A percentile compares a stretch with the other conserved stretches of the same genome.
Evolutionary conservation across 1,140 invertebrate species (phyloP).

Genomic region (Akabosia matsudoensis): DNA sequence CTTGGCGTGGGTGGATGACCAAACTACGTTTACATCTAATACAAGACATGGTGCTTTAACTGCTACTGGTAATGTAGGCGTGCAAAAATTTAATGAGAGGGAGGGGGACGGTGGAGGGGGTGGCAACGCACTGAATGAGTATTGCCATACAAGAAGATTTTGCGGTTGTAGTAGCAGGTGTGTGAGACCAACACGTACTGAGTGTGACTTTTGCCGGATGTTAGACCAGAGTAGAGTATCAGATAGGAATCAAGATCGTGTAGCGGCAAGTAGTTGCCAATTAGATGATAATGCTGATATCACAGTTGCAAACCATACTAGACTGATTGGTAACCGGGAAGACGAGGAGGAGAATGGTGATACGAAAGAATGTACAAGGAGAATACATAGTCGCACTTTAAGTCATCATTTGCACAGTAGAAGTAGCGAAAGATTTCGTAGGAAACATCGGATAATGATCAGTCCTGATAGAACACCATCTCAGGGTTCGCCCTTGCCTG

Average conservation of each 20-base stretch:
- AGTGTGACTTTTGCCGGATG: neutral
- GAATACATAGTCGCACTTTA: neutral
- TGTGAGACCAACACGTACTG: neutral
- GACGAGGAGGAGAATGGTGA: neutral
- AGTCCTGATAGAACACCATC: neutral
- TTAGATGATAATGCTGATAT: neutral
- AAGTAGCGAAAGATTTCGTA: neutral
- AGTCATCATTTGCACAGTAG: neutral
- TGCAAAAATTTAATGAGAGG: neutral
- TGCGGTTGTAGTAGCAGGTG: neutral
- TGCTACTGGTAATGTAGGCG: neutral
- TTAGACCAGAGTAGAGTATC: neutral
- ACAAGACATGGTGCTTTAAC: too few relatives aligned
- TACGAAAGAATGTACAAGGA: neutral
- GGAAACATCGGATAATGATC: neutral
- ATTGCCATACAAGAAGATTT: neutral
- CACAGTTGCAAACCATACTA: neutral
- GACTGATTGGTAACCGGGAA: neutral
- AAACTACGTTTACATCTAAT: neutral
- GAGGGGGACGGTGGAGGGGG: neutral
- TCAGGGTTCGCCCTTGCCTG: too few relatives aligned
- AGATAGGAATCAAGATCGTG: neutral
- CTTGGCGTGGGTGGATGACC: neutral
- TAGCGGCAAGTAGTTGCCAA: neutral
- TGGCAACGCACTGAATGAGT: neutral